Conservation (phyloP, 2,888 invertebrate genomes). For the Arge pagana region DNA sequence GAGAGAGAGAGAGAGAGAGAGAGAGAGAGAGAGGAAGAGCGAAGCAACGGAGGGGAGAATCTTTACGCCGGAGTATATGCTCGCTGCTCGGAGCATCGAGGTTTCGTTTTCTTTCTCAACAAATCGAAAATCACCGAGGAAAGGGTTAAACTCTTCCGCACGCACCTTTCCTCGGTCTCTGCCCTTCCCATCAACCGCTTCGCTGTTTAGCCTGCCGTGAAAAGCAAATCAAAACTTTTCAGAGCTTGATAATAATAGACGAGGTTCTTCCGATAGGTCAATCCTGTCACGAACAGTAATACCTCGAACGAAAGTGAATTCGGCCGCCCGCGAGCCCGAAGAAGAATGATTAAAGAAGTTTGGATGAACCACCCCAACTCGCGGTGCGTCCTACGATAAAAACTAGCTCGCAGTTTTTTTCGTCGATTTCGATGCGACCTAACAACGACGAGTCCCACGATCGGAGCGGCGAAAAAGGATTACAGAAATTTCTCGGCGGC, state of each 20-base stretch:
- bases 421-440: too few species aligned
- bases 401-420: too few species aligned
- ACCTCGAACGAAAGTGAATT: too few species aligned
- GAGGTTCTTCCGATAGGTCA: slow-evolving; percentile 15
- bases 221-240: slow-evolving; percentile 19
- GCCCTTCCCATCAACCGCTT: too few species aligned
- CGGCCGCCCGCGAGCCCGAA: too few species aligned
- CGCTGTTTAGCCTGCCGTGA: not conserved
- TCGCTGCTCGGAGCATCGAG: not conserved
- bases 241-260: slow-evolving; percentile 6
- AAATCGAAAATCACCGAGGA: slow-evolving; percentile 18
- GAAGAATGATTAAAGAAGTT: too few species aligned
- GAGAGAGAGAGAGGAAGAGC: not conserved
- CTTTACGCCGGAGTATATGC: not conserved
- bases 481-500: too few species aligned
- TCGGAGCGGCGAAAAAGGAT: too few species aligned
- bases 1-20: slow-evolving; percentile 13
- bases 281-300: slow-evolving; percentile 13
- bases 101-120: slow-evolving; percentile 6
- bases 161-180: slow-evolving; percentile 15
- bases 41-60: not conserved
- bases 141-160: slow-evolving; percentile 5
- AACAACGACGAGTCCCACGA: too few species aligned
- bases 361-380: too few species aligned
- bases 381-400: too few species aligned